These are phyloP conservation scores for Nomada ruficornis DNA, from an alignment of 2,888 invertebrate species.

Conservation along the genomic window DNA sequence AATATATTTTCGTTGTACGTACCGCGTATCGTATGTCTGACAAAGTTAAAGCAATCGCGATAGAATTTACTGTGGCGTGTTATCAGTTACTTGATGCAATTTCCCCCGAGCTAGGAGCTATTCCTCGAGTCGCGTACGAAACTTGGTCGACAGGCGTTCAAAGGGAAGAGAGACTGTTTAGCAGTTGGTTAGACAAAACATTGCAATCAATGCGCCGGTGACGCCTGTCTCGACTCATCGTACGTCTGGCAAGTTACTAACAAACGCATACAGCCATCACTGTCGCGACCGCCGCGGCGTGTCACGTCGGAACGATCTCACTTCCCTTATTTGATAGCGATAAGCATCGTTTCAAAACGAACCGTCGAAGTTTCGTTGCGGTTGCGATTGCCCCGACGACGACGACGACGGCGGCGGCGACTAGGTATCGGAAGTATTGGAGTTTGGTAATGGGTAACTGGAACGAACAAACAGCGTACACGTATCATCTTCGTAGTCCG, in stretches of 20 bases:
- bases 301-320: conserved; percentile 36
- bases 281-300: conserved; percentile 22
- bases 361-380: conserved; percentile 63
- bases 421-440: conserved; percentile 65
- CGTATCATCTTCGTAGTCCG: conserved; percentile 38
- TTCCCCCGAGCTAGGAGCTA: not conserved
- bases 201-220: conserved; percentile 55
- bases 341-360: conserved; percentile 63
- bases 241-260: conserved; percentile 62
- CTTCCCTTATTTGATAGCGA: conserved; percentile 58
- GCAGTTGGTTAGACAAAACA: conserved; percentile 56
- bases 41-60: not conserved
- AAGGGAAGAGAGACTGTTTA: conserved; percentile 25
- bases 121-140: not conserved
- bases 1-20: too few species aligned
- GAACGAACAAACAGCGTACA: conserved; percentile 63
- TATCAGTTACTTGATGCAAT: not conserved
- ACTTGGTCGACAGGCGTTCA: conserved; percentile 29
- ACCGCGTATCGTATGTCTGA: not conserved
- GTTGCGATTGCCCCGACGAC: conserved; percentile 37
- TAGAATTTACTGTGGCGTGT: not conserved
- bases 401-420: conserved; percentile 23
- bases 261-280: conserved; percentile 48
- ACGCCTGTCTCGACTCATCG: conserved; percentile 55
- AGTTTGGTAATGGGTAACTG: conserved; percentile 74